Evolutionary conservation across 2,888 invertebrate genomes (phyloP).

Genomic region (Electrophaes corylata): DNA sequence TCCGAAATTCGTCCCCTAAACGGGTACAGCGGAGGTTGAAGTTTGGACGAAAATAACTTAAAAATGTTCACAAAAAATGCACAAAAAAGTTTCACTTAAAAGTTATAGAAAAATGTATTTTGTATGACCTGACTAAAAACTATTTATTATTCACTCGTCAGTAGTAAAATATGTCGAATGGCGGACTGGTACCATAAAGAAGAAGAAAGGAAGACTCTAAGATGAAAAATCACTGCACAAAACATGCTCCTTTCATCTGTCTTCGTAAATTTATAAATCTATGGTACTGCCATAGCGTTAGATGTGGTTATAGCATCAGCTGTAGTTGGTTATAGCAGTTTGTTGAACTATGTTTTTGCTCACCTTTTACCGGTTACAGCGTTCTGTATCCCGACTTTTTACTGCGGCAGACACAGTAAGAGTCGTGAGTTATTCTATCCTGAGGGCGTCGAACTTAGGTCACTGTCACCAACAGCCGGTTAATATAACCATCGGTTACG

Average conservation of each 20-base stretch:
- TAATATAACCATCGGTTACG: background rate
- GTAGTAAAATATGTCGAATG: no score
- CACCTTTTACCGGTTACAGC: slow-evolving; percentile 31
- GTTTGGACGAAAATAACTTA: no score
- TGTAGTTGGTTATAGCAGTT: slow-evolving; percentile 42
- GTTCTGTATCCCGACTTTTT: slow-evolving; percentile 42
- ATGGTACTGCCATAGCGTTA: background rate
- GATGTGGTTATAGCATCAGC: slow-evolving; percentile 12
- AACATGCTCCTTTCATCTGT: background rate
- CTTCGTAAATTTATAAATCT: background rate
- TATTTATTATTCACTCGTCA: no score
- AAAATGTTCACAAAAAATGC: no score
- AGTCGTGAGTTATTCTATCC: slow-evolving; percentile 5
- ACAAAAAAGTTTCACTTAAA: no score
- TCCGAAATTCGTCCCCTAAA: no score
- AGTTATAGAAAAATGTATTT: no score
- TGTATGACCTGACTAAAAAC: no score
- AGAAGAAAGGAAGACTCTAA: no score
- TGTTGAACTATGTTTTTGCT: slow-evolving; percentile 61
- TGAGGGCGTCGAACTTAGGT: background rate
- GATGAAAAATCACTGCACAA: background rate
- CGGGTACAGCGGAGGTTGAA: no score
- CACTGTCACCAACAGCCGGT: background rate
- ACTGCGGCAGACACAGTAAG: slow-evolving; percentile 8
- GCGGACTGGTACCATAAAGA: no score